Conservation (phyloP, 2,888 invertebrate species). For the Brenthis hecate region DNA sequence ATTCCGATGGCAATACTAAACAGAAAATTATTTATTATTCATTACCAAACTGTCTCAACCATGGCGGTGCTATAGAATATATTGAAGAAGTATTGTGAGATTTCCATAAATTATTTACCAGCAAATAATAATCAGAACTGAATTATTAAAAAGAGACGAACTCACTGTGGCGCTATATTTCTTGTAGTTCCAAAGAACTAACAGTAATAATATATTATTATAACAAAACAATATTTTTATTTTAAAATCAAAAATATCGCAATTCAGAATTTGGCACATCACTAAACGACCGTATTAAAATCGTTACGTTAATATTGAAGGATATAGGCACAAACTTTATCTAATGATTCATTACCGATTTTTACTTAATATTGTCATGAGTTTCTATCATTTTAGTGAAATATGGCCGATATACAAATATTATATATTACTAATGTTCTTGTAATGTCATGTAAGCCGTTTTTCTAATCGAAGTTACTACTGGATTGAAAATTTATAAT, state of each 20-base stretch:
- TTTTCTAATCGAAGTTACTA: not conserved
- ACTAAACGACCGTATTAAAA: conserved; percentile 8
- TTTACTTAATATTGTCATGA: conserved; percentile 27
- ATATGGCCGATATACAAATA: conserved; percentile 15
- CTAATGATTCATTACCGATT: conserved; percentile 17
- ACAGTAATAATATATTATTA: too few relatives aligned
- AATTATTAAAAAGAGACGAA: too few relatives aligned
- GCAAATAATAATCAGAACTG: too few relatives aligned
- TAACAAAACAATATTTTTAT: not conserved
- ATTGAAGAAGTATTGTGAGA: too few relatives aligned
- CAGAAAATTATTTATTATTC: too few relatives aligned
- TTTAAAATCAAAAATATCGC: not conserved
- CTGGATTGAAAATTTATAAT: not conserved
- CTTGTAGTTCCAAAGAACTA: too few relatives aligned
- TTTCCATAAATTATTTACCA: too few relatives aligned
- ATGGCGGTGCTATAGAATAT: too few relatives aligned
- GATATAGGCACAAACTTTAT: conserved; percentile 28
- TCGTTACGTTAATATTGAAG: conserved; percentile 13
- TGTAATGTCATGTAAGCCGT: not conserved
- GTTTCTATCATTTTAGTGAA: conserved; percentile 21
- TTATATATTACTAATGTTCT: conserved; percentile 12
- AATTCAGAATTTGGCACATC: conserved; percentile 22
- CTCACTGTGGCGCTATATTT: too few relatives aligned
- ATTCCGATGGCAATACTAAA: too few relatives aligned
- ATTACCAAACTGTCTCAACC: too few relatives aligned